Evolutionary conservation across 2,113 vertebrate genomes (phyloP).

Genomic region (Myrmophylax atrothorax): DNA sequence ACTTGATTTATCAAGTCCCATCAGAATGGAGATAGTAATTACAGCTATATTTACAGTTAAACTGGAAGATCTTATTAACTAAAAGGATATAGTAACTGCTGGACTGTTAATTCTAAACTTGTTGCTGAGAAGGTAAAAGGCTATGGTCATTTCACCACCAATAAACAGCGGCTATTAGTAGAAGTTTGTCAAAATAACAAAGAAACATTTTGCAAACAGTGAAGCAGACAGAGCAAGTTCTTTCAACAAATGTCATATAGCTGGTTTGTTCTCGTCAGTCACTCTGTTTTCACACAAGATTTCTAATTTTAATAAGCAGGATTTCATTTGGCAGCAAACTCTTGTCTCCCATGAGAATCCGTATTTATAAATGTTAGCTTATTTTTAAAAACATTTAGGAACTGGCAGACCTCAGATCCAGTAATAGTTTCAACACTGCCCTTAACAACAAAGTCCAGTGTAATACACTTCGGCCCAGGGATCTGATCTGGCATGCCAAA

Average conservation of each 20-base stretch:
- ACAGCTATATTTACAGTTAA: not conserved
- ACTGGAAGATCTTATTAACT: not conserved
- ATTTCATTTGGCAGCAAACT: slow-evolving; percentile 36
- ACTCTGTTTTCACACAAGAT: slow-evolving; percentile 34
- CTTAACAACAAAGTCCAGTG: not conserved
- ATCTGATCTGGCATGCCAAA: not conserved
- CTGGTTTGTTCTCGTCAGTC: not conserved
- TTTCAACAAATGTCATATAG: slow-evolving; percentile 19
- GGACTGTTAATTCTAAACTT: not conserved
- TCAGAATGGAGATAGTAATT: not conserved
- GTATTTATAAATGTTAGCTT: slow-evolving; percentile 45
- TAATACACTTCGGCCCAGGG: not conserved
- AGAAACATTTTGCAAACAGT: slow-evolving; percentile 4
- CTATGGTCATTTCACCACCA: not conserved
- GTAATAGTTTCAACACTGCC: slow-evolving; percentile 29
- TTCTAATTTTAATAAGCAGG: slow-evolving; percentile 43
- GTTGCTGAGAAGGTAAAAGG: not conserved
- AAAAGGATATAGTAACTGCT: not conserved
- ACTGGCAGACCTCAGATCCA: slow-evolving; percentile 40
- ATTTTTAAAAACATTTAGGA: slow-evolving; percentile 42
- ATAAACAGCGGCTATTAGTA: not conserved
- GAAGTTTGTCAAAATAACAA: not conserved
- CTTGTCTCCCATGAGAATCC: slow-evolving; percentile 19
- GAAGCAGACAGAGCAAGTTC: slow-evolving; percentile 15
- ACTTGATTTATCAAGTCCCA: not conserved